A percentile compares a stretch with the other conserved stretches of the same genome.
phyloP scores from a whole-genome alignment of 2,888 invertebrate genomes.

The Resseliella maxima region DNA sequence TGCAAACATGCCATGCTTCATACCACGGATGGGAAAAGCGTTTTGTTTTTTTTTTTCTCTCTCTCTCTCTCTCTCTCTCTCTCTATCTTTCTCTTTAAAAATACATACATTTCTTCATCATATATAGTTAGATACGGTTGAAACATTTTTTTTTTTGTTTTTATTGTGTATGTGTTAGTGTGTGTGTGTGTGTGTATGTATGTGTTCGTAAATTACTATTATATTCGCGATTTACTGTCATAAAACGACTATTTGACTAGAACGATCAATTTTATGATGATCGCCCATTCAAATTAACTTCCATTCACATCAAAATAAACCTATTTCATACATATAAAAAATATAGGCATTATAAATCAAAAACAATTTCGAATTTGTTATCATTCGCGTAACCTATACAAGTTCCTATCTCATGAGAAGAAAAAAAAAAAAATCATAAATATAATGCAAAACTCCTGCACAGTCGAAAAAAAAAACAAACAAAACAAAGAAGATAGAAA shows the following conservation, averaged over 20 bases:
- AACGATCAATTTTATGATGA: not conserved
- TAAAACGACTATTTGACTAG: constrained; percentile 40
- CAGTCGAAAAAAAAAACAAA: too few species aligned
- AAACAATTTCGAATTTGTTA: not conserved
- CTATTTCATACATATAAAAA: constrained; percentile 25
- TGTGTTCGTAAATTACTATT: not conserved
- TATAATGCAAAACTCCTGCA: not conserved
- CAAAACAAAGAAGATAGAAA: not conserved
- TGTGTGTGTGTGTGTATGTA: not conserved
- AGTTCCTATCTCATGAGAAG: not conserved
- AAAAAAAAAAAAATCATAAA: not conserved
- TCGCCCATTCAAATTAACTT: constrained; percentile 6
- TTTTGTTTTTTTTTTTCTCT: not conserved
- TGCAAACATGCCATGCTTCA: not conserved
- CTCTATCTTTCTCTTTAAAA: too few species aligned
- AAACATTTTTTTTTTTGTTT: not conserved
- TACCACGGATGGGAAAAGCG: not conserved
- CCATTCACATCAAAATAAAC: constrained; percentile 18
- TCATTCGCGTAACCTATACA: not conserved
- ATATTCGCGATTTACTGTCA: not conserved
- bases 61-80: too few species aligned
- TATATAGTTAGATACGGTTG: not conserved
- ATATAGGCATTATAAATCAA: not conserved
- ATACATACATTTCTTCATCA: constrained; percentile 15
- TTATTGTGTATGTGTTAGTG: not conserved